Evolutionary conservation across 2,797 vertebrate genomes (phyloP).

Genomic region (Australoheros facetus): DNA sequence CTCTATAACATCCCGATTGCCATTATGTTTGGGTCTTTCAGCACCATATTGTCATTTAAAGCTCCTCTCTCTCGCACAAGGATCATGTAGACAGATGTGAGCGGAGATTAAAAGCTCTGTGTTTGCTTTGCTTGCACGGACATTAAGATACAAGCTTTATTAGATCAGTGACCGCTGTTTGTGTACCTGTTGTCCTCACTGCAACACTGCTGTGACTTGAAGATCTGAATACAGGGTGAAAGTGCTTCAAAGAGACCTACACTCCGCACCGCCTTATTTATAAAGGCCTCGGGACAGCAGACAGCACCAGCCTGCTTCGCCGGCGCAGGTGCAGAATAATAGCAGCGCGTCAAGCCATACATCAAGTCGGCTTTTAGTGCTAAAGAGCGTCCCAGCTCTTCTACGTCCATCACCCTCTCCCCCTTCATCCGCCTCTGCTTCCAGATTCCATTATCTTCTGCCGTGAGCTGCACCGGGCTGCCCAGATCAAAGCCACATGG

Average conservation of each 20-base stretch:
- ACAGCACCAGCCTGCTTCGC: constrained; percentile 34
- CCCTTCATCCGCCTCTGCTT: neutral
- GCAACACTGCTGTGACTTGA: constrained; percentile 20
- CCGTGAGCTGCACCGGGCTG: constrained; percentile 12
- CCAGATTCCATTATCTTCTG: constrained; percentile 52
- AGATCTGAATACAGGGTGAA: constrained; percentile 44
- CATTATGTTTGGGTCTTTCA: neutral
- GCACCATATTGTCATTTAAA: neutral
- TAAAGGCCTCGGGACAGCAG: constrained; percentile 47
- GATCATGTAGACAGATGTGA: constrained; percentile 17
- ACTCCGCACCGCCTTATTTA: constrained; percentile 60
- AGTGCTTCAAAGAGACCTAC: constrained; percentile 28
- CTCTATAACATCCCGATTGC: neutral
- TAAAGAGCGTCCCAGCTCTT: constrained; percentile 55
- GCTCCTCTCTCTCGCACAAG: neutral
- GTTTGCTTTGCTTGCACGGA: constrained; percentile 27
- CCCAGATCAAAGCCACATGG: constrained; percentile 51
- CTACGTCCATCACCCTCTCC: constrained; percentile 29
- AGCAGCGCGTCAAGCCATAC: constrained; percentile 51
- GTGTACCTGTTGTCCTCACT: constrained; percentile 21
- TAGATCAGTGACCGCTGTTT: constrained; percentile 5
- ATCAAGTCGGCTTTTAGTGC: constrained; percentile 72
- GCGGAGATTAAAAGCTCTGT: constrained; percentile 21
- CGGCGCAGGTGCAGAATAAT: constrained; percentile 69
- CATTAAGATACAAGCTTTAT: constrained; percentile 38